phyloP scores from a whole-genome alignment of 2,113 vertebrate genomes.

The human (Homo sapiens) region DNA sequence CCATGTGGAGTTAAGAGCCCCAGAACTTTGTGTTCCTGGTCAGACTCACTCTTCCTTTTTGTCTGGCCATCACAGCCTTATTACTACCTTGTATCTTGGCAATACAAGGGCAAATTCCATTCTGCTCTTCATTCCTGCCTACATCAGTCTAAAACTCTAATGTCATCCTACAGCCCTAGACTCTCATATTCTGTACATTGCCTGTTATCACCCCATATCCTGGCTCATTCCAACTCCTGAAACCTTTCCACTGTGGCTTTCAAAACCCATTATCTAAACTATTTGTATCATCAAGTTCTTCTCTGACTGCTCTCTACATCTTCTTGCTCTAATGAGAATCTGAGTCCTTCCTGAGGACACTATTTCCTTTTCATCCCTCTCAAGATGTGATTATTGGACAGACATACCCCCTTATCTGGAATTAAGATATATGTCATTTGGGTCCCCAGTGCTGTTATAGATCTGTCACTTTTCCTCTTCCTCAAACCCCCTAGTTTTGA shows the following conservation, averaged over 20 bases:
- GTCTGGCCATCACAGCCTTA: not conserved
- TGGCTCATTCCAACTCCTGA: not conserved
- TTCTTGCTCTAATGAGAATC: not conserved
- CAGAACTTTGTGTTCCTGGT: not conserved
- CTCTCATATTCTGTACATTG: not conserved
- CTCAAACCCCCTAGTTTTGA: not conserved
- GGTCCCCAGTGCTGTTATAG: not conserved
- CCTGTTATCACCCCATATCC: not conserved
- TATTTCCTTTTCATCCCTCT: not conserved
- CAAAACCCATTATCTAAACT: not conserved
- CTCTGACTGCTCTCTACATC: not conserved
- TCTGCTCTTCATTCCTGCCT: not conserved
- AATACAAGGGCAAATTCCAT: not conserved
- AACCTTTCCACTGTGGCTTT: not conserved
- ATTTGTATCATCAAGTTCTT: not conserved
- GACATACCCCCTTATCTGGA: not conserved
- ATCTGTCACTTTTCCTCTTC: not conserved
- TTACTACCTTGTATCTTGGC: not conserved
- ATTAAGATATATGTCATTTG: not conserved
- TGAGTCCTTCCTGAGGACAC: not conserved
- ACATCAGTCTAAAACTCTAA: not conserved
- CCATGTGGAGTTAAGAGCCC: not conserved
- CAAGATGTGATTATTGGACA: not conserved
- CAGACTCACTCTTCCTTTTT: not conserved
- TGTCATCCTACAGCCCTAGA: not conserved